Evolutionary conservation across 2,888 invertebrate species (phyloP), one percentile per base, ranked within the genome.

Genomic region (Eilema sororculum): DNA sequence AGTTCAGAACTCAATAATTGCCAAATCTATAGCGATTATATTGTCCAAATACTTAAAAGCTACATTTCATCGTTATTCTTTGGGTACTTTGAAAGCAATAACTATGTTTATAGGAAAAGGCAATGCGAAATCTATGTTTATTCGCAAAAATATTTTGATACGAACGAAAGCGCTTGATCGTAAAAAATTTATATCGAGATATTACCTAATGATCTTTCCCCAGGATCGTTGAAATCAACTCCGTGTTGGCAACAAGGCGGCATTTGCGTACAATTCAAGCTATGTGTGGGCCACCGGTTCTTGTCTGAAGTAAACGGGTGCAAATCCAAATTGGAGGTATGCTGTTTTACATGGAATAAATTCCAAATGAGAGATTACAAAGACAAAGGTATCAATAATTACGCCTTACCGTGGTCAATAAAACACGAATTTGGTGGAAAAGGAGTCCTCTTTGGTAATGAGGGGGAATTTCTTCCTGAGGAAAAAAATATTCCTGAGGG

Each of bases 331-430:
- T 72, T 84, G 5, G 87, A 91, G 66, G 93, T 95, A 4, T 95
- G 95, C 78, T 95, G 95, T 72, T 93, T 94, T 59, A 84, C 84
- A 3, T 94, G 92, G 93, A 93, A 94, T 71, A 83, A 83, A 22
- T 92, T 73, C 73, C 80, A 84, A 71, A 84, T 90, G 0, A 85
- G 86, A 65, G 92, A 93, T 63, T 76, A 85, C 75, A 84, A 75
- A 30, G 83, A 91, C 30, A 76, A 89, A 25, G 93, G 91, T 13
- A 76, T 94, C 1, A 68, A 71, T 20, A 84, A 83, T 33, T 16
- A 78, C 0, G 88, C 82, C 0, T 81, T 90, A 73, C 94, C 94
- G 0, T 94, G 94, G 93, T 67, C 78, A 3, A 71, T 79, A 9
- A 16, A 13, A 28, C 24, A 25, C 0, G 84, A 86, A 10, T 87